phyloP scores from a whole-genome alignment of 2,888 invertebrate species.

The Troides helena region DNA sequence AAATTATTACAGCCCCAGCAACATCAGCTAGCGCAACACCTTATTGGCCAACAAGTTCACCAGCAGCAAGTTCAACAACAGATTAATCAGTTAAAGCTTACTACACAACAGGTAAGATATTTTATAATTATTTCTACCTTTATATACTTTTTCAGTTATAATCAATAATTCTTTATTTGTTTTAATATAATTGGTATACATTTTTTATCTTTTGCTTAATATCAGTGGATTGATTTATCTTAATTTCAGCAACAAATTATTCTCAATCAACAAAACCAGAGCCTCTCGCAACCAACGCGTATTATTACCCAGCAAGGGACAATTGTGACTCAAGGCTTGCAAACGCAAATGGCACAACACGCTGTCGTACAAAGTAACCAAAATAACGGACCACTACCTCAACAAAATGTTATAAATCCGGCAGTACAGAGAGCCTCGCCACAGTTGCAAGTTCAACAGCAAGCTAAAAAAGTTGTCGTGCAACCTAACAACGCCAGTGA shows the following conservation, averaged over 20 bases:
- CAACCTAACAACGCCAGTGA: conserved; percentile 72
- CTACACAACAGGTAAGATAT: conserved; percentile 59
- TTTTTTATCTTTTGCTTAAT: not conserved
- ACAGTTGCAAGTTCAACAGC: conserved; percentile 49
- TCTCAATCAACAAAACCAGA: conserved; percentile 59
- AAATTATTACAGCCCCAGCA: conserved; percentile 41
- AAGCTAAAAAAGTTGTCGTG: conserved; percentile 65
- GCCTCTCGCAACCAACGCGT: conserved; percentile 50
- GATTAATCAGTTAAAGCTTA: conserved; percentile 63
- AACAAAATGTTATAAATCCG: conserved; percentile 48
- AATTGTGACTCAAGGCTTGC: conserved; percentile 62
- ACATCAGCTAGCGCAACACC: conserved; percentile 59
- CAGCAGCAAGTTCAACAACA: conserved; percentile 46
- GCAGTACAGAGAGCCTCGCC: conserved; percentile 52
- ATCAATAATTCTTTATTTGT: no score
- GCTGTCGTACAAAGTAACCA: conserved; percentile 51
- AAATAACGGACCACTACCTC: conserved; percentile 58
- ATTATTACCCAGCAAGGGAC: conserved; percentile 72
- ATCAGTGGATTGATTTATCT: conserved; percentile 4
- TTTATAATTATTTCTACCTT: not conserved
- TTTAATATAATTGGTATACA: not conserved
- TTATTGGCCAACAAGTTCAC: conserved; percentile 56
- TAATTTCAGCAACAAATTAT: conserved; percentile 53
- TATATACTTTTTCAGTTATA: no score
- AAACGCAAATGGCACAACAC: conserved; percentile 52